Evolutionary conservation across 2,113 vertebrate species (phyloP), one percentile per base, ranked within the genome.

Genomic region (Oncorhynchus kisutch): DNA sequence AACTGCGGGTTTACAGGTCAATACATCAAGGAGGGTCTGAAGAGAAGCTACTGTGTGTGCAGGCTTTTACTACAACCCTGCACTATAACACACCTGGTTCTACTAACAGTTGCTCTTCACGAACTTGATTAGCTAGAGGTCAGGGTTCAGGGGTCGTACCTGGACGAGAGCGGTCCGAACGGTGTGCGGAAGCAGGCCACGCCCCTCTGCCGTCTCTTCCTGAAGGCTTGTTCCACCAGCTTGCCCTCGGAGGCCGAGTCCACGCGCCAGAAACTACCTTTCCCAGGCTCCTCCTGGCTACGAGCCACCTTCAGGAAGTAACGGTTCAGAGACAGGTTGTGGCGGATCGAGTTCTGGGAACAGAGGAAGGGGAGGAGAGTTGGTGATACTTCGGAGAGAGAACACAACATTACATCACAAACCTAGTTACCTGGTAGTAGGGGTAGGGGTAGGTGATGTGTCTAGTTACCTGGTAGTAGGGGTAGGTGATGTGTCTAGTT

Each of bases 241-340:
- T 99, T 99, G 88, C 93, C 94, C 91, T 99, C 97, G 0, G 97
- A 99, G 5, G 96, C 94, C 0, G 98, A 97, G 89, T 99, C 98
- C 82, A 99, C 96, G 2, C 98, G 89, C 98, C 98, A 99, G 49
- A 99, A 99, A 2, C 97, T 99, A 12, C 98, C 98, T 49, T 99
- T 99, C 1, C 98, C 98, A 0, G 98, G 98, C 89, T 99, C 98
- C 74, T 99, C 98, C 90, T 99, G 98, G 54, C 97, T 99, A 73
- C 98, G 96, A 0, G 98, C 96, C 86, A 99, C 97, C 94, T 99
- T 99, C 83, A 99, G 96, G 78, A 99, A 99, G 90, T 99, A 99
- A 69, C 98, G 97, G 92, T 99, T 99, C 88, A 99, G 92, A 62
- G 98, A 99, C 75, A 99, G 95, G 92, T 99, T 99, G 94, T 99